Percentiles rank a stretch among this genome's conserved stretches.
Evolutionary conservation across 2,113 vertebrate species (phyloP).

Genomic region (Plecotus auritus): DNA sequence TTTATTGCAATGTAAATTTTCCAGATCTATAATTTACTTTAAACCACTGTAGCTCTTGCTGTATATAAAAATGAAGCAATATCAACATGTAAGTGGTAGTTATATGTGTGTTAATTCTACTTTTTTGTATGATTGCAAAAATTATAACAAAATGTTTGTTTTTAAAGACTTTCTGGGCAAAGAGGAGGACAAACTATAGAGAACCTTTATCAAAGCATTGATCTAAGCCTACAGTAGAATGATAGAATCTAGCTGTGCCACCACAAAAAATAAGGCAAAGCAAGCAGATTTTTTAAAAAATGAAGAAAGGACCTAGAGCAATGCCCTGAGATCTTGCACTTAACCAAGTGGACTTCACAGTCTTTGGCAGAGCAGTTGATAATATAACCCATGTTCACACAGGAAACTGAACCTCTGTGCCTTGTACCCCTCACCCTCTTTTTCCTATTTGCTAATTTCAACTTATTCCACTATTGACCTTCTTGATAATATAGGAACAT

Average conservation of each 20-base stretch:
- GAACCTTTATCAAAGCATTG: background rate
- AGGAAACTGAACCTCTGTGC: background rate
- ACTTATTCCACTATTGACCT: background rate
- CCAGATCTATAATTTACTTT: background rate
- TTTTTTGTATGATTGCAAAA: background rate
- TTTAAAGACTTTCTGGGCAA: background rate
- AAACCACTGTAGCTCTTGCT: background rate
- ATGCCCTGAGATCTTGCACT: background rate
- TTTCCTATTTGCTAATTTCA: background rate
- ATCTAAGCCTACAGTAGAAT: background rate
- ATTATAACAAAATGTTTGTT: background rate
- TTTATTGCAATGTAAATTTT: background rate
- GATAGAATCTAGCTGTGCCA: background rate
- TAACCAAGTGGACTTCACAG: background rate
- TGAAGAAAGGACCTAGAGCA: background rate
- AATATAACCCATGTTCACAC: background rate
- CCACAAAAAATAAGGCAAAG: background rate
- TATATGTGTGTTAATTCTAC: background rate
- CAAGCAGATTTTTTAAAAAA: background rate
- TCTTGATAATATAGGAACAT: background rate
- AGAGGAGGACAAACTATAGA: background rate
- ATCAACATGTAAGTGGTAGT: background rate
- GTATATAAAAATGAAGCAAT: background rate
- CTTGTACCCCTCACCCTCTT: background rate
- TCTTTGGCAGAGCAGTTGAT: background rate